phyloP scores from a whole-genome alignment of 64 coral and sea anemone species.

The Dendronephthya gigantea region DNA sequence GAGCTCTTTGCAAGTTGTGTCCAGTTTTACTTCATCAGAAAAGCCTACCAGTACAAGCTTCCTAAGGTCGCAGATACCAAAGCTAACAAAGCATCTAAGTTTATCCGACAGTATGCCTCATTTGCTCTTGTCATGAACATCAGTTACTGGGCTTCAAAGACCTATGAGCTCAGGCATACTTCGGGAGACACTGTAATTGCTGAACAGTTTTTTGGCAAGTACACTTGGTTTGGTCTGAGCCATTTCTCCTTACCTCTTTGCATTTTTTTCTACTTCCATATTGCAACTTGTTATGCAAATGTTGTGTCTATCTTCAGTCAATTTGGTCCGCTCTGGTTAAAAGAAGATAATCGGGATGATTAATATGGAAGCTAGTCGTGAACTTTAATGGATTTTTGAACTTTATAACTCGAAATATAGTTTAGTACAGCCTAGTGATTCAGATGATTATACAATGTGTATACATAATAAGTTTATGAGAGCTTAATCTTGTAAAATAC shows the following conservation, averaged over 20 bases:
- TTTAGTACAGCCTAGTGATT: too few species aligned
- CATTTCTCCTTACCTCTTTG: neutral
- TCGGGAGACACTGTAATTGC: neutral
- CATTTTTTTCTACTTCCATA: constrained; percentile 1
- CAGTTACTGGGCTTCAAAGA: neutral
- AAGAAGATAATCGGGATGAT: neutral
- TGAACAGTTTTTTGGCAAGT: constrained; percentile 3
- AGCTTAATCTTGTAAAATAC: too few species aligned
- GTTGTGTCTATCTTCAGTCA: neutral
- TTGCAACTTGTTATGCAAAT: neutral
- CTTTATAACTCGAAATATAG: too few species aligned
- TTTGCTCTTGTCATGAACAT: neutral
- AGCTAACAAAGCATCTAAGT: neutral
- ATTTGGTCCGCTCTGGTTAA: neutral
- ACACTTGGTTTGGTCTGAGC: neutral
- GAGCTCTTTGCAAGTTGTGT: neutral
- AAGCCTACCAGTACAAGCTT: neutral
- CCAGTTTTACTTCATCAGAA: neutral
- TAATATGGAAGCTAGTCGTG: neutral
- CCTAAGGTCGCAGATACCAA: neutral
- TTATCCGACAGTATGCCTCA: neutral
- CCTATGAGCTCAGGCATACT: neutral
- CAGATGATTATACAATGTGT: too few species aligned
- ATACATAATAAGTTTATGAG: too few species aligned
- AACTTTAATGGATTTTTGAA: too few species aligned